Evolutionary conservation across 2,888 invertebrate genomes (phyloP).

Genomic region (Embidobia sp.): DNA sequence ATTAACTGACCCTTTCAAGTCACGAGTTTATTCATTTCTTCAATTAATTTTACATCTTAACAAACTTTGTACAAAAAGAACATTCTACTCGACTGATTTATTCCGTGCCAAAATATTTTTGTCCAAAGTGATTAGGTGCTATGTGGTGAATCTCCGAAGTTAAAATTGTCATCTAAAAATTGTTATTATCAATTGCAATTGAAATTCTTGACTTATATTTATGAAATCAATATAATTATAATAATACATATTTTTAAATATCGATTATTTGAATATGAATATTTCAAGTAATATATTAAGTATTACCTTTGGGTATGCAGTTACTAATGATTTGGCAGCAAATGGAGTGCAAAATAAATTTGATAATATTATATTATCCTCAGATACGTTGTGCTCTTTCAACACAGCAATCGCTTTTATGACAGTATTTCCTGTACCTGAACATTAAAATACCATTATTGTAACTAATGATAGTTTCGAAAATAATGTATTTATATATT

Average conservation of each 20-base stretch:
- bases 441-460: too few relatives aligned
- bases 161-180: conserved; percentile 92
- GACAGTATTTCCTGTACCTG: conserved; percentile 96
- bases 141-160: conserved; percentile 97
- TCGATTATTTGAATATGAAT: too few relatives aligned
- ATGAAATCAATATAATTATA: neutral
- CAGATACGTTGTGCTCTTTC: conserved; percentile 95
- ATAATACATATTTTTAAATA: neutral
- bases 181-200: too few relatives aligned
- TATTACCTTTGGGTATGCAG: conserved; percentile 90
- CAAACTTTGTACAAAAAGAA: conserved; percentile 25
- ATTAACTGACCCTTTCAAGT: too few relatives aligned
- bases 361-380: conserved; percentile 97
- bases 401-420: conserved; percentile 96
- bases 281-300: too few relatives aligned
- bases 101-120: conserved; percentile 99
- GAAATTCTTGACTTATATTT: too few relatives aligned
- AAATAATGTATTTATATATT: too few relatives aligned
- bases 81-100: conserved; percentile 80
- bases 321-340: conserved; percentile 91
- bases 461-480: too few relatives aligned
- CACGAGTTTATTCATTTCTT: too few relatives aligned
- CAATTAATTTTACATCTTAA: too few relatives aligned
- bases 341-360: conserved; percentile 98
- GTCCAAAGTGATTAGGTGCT: conserved; percentile 98